Conservation (phyloP, 92 coral and sea anemone species). For the Heteractis magnifica region DNA sequence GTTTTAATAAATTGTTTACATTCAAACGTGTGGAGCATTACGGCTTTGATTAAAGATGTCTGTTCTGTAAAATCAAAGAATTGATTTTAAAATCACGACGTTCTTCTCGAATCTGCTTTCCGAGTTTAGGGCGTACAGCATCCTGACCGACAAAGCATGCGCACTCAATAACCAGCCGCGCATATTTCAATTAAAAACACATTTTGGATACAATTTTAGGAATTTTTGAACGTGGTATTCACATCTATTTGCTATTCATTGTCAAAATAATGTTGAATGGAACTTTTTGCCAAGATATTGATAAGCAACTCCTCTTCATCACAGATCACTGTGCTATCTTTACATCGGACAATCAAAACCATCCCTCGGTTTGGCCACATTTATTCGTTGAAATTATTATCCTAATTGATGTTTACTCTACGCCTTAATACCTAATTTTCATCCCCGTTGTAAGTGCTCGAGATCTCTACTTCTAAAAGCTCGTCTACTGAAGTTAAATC, state of each 20-base stretch:
- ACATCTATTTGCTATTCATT: neutral
- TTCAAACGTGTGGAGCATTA: neutral
- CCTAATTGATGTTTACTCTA: conserved; percentile 23
- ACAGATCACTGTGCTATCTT: neutral
- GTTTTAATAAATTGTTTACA: neutral
- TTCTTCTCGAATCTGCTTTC: neutral
- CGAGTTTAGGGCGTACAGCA: neutral
- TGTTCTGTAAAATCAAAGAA: neutral
- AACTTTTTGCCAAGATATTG: neutral
- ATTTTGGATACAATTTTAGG: neutral
- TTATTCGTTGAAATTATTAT: conserved; percentile 11
- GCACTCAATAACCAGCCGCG: neutral
- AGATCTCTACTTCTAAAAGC: neutral
- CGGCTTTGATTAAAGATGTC: neutral
- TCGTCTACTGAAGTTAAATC: neutral
- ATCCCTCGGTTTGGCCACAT: conserved; percentile 7
- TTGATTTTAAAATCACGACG: no score
- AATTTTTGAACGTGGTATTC: neutral
- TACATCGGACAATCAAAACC: neutral
- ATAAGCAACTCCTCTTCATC: neutral
- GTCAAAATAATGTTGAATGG: neutral
- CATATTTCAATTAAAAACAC: neutral
- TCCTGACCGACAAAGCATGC: neutral
- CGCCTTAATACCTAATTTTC: conserved; percentile 8
- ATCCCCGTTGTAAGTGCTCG: neutral